Percentiles rank a stretch among this genome's conserved stretches.
Evolutionary conservation across 2,113 vertebrate species (phyloP).

Genomic region (Poeciliopsis turrubarensis): DNA sequence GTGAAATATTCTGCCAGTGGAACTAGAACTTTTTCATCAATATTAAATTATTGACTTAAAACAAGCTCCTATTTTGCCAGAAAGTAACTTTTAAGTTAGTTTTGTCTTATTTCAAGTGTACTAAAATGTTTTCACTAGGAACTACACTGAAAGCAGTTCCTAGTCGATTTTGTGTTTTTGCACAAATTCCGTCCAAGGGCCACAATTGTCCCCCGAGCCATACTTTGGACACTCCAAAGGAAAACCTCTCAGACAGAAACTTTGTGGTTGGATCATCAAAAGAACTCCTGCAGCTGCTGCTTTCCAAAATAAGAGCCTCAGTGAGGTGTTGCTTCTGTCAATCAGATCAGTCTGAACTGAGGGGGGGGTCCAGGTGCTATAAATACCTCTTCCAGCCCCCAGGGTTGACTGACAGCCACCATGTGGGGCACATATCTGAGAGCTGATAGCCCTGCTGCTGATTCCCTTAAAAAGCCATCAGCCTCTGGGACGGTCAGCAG

Average conservation of each 20-base stretch:
- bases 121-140: no score
- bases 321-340: slow-evolving; percentile 10
- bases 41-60: no score
- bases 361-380: slow-evolving; percentile 76
- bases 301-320: slow-evolving; percentile 40
- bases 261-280: background rate
- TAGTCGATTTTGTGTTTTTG: no score
- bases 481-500: slow-evolving; percentile 82
- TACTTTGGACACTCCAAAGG: no score
- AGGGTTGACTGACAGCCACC: slow-evolving; percentile 91
- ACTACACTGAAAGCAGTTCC: no score
- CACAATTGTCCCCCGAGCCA: no score
- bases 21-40: no score
- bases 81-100: no score
- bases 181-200: no score
- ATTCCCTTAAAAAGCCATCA: slow-evolving; percentile 99
- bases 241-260: background rate
- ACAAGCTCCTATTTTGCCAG: no score
- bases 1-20: no score
- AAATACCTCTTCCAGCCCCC: slow-evolving; percentile 81
- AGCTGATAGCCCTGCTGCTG: slow-evolving; percentile 88
- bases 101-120: no score
- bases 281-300: slow-evolving; percentile 29
- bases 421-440: slow-evolving; percentile 90
- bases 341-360: background rate